These are phyloP conservation scores for Macaca nemestrina DNA, from an alignment of 2,113 vertebrate species.

Conservation along the genomic window DNA sequence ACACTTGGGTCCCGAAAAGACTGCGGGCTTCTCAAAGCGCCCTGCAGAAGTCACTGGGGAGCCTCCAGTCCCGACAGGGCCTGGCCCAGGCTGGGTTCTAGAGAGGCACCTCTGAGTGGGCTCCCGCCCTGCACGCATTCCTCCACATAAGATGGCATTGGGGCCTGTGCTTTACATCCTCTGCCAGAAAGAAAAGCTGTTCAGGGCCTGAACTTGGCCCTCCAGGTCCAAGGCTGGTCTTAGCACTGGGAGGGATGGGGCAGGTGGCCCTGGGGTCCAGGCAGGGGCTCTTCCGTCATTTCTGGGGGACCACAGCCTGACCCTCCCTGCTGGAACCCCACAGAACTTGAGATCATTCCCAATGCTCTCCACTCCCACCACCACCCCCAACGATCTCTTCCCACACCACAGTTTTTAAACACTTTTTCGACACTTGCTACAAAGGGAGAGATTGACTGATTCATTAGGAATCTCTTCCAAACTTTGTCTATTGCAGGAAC, in stretches of 20 bases:
- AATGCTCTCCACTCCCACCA: rapidly evolving
- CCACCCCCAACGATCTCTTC: rapidly evolving
- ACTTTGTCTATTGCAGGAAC: rapidly evolving
- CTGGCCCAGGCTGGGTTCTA: rapidly evolving
- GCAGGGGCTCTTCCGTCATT: rapidly evolving
- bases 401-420: rapidly evolving
- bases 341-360: not conserved
- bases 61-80: rapidly evolving
- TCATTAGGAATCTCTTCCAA: rapidly evolving
- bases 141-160: rapidly evolving
- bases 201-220: rapidly evolving
- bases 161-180: not conserved
- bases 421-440: too few relatives aligned
- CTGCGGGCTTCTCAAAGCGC: rapidly evolving
- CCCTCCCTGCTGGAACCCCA: rapidly evolving
- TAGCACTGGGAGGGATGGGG: rapidly evolving
- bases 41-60: rapidly evolving
- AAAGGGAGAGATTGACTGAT: not conserved
- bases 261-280: rapidly evolving
- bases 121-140: rapidly evolving
- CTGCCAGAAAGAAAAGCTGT: not conserved
- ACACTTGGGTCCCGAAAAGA: not conserved
- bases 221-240: not conserved
- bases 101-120: rapidly evolving
- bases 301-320: rapidly evolving